Conservation (phyloP, 2,888 invertebrate genomes). For the Cataglyphis livida region DNA sequence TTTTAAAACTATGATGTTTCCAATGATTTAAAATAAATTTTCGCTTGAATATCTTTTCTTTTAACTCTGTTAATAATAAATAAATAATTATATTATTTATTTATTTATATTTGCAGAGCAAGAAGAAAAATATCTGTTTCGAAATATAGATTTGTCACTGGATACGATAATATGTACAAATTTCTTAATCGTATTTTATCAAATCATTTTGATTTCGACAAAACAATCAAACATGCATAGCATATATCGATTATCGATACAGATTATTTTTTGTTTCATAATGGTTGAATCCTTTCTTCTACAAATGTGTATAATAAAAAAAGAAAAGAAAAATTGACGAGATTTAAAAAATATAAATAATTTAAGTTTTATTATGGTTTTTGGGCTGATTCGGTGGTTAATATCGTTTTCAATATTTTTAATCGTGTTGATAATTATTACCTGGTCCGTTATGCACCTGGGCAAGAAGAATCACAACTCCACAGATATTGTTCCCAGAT, state of each 20-base stretch:
- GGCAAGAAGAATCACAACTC: conserved; percentile 30
- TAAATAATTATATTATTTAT: no score
- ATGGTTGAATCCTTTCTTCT: background rate
- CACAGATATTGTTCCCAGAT: background rate
- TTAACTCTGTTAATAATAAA: no score
- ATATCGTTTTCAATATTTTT: conserved; percentile 59
- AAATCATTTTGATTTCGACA: background rate
- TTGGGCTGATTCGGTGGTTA: conserved; percentile 59
- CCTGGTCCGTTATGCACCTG: conserved; percentile 51
- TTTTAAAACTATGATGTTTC: no score
- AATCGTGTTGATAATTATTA: conserved; percentile 53
- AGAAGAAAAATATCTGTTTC: no score
- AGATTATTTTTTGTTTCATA: conserved; percentile 25
- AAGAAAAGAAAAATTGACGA: background rate
- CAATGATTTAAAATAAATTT: no score
- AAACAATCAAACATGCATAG: background rate
- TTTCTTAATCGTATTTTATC: background rate
- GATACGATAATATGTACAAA: background rate
- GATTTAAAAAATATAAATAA: background rate
- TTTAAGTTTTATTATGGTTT: conserved; percentile 47
- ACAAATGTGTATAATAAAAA: background rate
- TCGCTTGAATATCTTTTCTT: no score
- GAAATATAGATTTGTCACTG: no score
- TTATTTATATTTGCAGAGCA: no score
- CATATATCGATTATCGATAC: background rate